Base-by-base conservation (phyloP, 2,797 vertebrate genomes). In the Pangasius larnaudii region DNA sequence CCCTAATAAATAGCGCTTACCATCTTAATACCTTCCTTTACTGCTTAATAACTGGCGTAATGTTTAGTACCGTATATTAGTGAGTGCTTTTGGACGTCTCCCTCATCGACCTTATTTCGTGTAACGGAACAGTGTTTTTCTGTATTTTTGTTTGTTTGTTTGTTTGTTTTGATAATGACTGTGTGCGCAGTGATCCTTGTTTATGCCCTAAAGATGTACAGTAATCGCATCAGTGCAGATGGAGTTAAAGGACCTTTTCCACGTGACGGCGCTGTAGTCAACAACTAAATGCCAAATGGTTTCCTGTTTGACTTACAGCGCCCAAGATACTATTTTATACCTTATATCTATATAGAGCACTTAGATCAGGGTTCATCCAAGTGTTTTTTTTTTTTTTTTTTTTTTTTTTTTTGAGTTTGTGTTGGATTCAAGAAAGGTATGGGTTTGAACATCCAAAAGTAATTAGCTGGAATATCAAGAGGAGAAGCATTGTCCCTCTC, bases 181-280 rank as follows among this genome's bases (percentile, higher is more conserved):
- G 36, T 81, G 75, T 72, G 61, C n/a, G 39, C 51, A 72, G 51
- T 71, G 63, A 30, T 87, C 18, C 16, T 71, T 71, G 86, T 71
- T 42, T 49, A 59, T 82, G 22, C 42, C 7, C 0, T 27, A n/a
- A 81, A 53, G n/a, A 42, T 86, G 69, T 63, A 42, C 14, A 86
- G 78, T 58, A 67, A 22, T 7, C 83, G 58, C 79, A 56, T 36
- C 77, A 49, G 6, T 82, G 74, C 65, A 58, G 78, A 39, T 49
- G 63, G 18, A 51, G 8, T 59, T 74, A 16, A 59, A 49, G 42
- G 36, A 1, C n/a, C 4, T 2, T 63, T 16, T 63, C 87, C 90
- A 74, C 87, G 46, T 22, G 85, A 51, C 33, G 74, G 58, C 89
- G 88, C 83, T 87, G 30, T 86, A 84, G 11, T 39, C 9, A 78